Percentiles rank a stretch among this genome's conserved stretches.
phyloP scores from a whole-genome alignment of 2,888 invertebrate genomes.

The Hydrotaea cyrtoneurina region DNA sequence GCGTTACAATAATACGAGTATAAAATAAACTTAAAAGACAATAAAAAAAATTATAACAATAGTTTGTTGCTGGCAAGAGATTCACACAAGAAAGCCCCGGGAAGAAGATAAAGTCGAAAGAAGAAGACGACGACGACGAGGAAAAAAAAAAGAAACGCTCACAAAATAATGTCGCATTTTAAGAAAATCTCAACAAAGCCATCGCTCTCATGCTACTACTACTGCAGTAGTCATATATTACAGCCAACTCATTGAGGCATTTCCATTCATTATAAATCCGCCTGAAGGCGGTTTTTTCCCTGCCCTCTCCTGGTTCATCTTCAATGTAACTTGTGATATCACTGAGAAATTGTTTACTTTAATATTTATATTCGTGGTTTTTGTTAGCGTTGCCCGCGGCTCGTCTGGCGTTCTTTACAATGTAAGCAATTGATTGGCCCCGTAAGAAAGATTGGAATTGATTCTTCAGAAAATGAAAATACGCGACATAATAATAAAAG shows the following conservation, averaged over 20 bases:
- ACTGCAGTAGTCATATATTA: not conserved
- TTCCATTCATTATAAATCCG: not conserved
- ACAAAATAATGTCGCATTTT: conserved; percentile 16
- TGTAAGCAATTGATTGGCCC: conserved; percentile 20
- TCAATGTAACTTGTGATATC: not conserved
- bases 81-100: not conserved
- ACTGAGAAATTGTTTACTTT: conserved; percentile 35
- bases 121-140: not conserved
- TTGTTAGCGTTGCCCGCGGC: not conserved
- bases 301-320: not conserved
- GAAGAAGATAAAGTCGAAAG: not conserved
- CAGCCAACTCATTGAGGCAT: conserved; percentile 15
- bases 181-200: conserved; percentile 12
- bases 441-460: not conserved
- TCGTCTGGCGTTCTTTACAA: not conserved
- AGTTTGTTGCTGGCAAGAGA: conserved; percentile 1
- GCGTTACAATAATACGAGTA: conserved; percentile 33
- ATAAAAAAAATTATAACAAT: conserved; percentile 21
- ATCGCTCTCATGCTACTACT: not conserved
- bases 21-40: not conserved
- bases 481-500: not conserved
- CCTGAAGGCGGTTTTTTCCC: conserved; percentile 3
- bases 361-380: conserved; percentile 12
- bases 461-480: conserved; percentile 1
- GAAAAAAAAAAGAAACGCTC: not conserved